These are phyloP conservation scores for Leucozona laternaria DNA, from an alignment of 2,888 invertebrate species.

Conservation along the genomic window DNA sequence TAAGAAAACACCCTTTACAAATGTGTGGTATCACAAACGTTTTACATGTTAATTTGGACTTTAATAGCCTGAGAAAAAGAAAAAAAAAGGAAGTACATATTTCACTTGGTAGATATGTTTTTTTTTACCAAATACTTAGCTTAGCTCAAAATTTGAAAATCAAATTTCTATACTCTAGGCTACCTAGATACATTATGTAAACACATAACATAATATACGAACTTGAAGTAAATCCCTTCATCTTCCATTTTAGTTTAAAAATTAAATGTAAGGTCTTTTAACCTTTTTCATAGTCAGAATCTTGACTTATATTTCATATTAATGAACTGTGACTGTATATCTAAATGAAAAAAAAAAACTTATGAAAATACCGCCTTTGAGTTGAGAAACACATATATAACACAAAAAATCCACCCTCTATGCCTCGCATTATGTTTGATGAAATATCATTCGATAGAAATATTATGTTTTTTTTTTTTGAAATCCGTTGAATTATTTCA, in stretches of 20 bases:
- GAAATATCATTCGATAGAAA: conserved; percentile 62
- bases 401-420: background rate
- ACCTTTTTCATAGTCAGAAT: conserved; percentile 53
- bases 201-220: no score
- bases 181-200: no score
- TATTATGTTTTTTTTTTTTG: conserved; percentile 56
- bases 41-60: no score
- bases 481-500: conserved; percentile 76
- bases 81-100: no score
- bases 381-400: conserved; percentile 8
- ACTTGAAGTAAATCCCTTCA: background rate
- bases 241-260: background rate
- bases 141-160: no score
- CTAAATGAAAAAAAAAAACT: conserved; percentile 44
- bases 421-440: conserved; percentile 51
- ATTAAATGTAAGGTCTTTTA: conserved; percentile 31
- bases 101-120: no score
- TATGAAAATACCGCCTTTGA: conserved; percentile 68
- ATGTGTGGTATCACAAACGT: no score
- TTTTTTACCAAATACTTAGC: no score
- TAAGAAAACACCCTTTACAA: no score
- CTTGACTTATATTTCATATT: conserved; percentile 64
- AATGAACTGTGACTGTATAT: conserved; percentile 70
- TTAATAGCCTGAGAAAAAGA: no score
- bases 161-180: no score